Evolutionary conservation across 2,113 vertebrate species (phyloP).

Genomic region (Sisor rabdophorus): DNA sequence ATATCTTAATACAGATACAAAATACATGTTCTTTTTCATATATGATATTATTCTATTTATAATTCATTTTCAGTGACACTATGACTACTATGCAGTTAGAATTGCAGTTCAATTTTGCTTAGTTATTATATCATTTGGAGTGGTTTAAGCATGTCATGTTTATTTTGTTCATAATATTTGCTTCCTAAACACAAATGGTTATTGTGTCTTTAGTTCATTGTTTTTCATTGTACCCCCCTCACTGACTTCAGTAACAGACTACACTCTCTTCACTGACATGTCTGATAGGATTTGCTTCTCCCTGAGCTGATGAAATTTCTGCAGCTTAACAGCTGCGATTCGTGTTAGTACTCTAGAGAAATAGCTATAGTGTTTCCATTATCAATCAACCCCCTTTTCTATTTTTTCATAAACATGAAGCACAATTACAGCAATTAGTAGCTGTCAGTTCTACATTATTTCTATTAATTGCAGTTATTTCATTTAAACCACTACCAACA

Average conservation of each 20-base stretch:
- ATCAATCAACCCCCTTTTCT: not conserved
- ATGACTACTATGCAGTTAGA: not conserved
- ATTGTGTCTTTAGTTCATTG: slow-evolving; percentile 63
- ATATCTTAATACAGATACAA: not conserved
- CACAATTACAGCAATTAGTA: slow-evolving; percentile 44
- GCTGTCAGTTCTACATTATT: slow-evolving; percentile 46
- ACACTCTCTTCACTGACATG: slow-evolving; percentile 68
- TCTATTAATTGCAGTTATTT: slow-evolving; percentile 47
- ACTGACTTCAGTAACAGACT: slow-evolving; percentile 50
- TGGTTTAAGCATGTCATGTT: not conserved
- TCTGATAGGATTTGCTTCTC: slow-evolving; percentile 71
- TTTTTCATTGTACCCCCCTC: slow-evolving; percentile 59
- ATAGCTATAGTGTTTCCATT: slow-evolving; percentile 40
- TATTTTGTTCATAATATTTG: slow-evolving; percentile 13
- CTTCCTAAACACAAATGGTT: slow-evolving; percentile 50
- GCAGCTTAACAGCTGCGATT: slow-evolving; percentile 66
- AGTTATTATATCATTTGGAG: not conserved
- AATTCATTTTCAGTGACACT: too few relatives aligned
- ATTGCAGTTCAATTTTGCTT: not conserved
- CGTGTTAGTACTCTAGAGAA: slow-evolving; percentile 57
- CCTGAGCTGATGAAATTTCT: slow-evolving; percentile 68
- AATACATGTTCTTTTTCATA: not conserved
- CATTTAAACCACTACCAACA: slow-evolving; percentile 42
- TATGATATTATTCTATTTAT: too few relatives aligned
- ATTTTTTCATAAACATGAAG: slow-evolving; percentile 24